Evolutionary conservation across 1,140 invertebrate species (phyloP).

Genomic region (Lucilia cuprina): DNA sequence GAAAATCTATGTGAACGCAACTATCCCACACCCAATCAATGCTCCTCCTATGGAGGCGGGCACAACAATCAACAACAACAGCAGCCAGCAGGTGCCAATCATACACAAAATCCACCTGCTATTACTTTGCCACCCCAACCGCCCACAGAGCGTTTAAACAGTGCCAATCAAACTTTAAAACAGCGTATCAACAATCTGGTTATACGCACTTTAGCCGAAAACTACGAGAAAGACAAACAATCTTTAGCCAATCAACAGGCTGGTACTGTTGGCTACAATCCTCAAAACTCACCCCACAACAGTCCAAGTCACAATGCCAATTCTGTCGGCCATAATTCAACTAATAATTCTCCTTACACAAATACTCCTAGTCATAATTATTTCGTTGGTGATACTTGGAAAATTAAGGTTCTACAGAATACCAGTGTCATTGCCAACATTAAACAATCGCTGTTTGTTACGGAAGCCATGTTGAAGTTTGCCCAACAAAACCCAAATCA

Average conservation of each 20-base stretch:
- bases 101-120: conserved; percentile 35
- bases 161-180: conserved; percentile 78
- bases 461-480: conserved; percentile 78
- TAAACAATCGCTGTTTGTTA: conserved; percentile 77
- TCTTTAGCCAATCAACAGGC: conserved; percentile 65
- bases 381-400: conserved; percentile 76
- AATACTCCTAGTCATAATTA: conserved; percentile 63
- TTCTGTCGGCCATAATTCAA: conserved; percentile 55
- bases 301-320: conserved; percentile 64
- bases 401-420: conserved; percentile 79
- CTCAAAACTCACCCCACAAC: conserved; percentile 48
- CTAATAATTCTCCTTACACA: conserved; percentile 39
- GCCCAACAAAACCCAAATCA: conserved; percentile 67
- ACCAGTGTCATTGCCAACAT: conserved; percentile 79
- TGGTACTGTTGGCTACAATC: conserved; percentile 59
- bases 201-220: conserved; percentile 88
- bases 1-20: conserved; percentile 61
- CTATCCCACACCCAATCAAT: conserved; percentile 52
- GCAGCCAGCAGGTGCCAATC: conserved; percentile 37
- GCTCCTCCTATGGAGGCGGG: conserved; percentile 46
- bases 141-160: conserved; percentile 64
- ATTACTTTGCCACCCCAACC: conserved; percentile 48
- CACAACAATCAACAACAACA: conserved; percentile 35
- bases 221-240: conserved; percentile 81
- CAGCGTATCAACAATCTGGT: conserved; percentile 87